Base-by-base conservation (phyloP, 2,797 vertebrate genomes). In the Sciurus vulgaris region DNA sequence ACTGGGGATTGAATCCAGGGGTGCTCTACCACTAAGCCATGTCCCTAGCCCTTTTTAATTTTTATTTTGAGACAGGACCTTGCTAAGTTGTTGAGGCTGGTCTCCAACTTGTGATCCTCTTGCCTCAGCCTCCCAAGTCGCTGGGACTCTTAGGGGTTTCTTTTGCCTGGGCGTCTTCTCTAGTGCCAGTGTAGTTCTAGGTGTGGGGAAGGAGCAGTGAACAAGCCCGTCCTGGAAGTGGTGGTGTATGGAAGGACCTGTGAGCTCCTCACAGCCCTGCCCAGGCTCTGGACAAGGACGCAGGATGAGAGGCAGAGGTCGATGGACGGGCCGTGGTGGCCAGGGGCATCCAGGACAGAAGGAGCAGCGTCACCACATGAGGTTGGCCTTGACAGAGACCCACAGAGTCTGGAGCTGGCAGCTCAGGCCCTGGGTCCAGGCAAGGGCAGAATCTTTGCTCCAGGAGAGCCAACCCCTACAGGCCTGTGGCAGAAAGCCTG, bases 181-280 rank as follows among this genome's bases (percentile, higher is more conserved):
- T 6, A 51, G 51, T 11, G 14, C n/a, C 26, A 30, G 59, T 24
- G 8, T 30, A 24, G n/a, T 82, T 49, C 28, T 33, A 11, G 12
- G 44, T 4, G 30, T 24, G 41, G 82, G 41, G 74, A 17, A 30
- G 44, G 49, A 7, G 49, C 8, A 5, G 35, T 5, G 28, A 14
- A 33, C 28, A 41, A 33, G 35, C 2, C 35, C 35, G 20, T 15
- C 69, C 51, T 54, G 2, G 4, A 2, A 12, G 70, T 35, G 65
- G 54, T 9, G 7, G 22, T 0, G 0, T n/a, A 2, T 6, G 72
- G 63, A 41, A 54, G 9, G 82, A 70, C 0, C 1, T 1, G 13
- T 0, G 10, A 5, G 41, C 15, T 24, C 26, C 77, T 67, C 33
- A 30, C 51, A 11, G 65, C 3, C 11, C 28, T 5, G 17, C 7